Conservation (phyloP, 2,888 invertebrate species). For the Drosophila tanythrix region DNA sequence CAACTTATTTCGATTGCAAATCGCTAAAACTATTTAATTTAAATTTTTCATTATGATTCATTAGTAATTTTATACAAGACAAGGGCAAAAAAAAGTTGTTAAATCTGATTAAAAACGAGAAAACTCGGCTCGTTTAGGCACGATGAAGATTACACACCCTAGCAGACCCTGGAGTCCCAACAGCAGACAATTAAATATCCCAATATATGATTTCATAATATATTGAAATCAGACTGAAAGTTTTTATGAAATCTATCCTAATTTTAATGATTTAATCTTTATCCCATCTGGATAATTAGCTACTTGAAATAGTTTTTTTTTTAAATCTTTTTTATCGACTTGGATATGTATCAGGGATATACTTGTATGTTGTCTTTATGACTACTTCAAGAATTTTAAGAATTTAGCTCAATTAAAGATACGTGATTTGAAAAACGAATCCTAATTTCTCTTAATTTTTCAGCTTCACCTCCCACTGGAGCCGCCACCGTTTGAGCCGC, state of each 20-base stretch:
- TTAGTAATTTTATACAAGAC: too few species aligned
- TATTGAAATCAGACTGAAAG: background rate
- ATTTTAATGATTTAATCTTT: background rate
- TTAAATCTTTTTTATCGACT: too few species aligned
- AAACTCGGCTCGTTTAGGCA: background rate
- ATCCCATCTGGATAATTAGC: background rate
- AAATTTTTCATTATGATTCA: background rate
- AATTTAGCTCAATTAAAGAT: too few species aligned
- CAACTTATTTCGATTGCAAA: background rate
- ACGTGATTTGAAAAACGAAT: background rate
- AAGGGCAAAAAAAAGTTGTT: background rate
- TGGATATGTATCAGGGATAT: too few species aligned
- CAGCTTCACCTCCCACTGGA: slow-evolving; percentile 86
- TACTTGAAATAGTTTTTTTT: too few species aligned
- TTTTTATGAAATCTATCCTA: background rate
- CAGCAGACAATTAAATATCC: background rate
- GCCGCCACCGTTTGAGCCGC: slow-evolving; percentile 89
- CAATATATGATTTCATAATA: background rate
- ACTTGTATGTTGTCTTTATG: too few species aligned
- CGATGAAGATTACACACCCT: background rate
- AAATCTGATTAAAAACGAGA: background rate
- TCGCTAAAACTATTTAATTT: background rate
- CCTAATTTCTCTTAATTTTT: background rate
- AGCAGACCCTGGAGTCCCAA: background rate
- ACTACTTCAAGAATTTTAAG: too few species aligned